A percentile compares a stretch with the other conserved stretches of the same genome.
These are phyloP conservation scores for Lepidocyrtinus sp. DNA, from an alignment of 2,888 invertebrate species.

Conservation along the genomic window DNA sequence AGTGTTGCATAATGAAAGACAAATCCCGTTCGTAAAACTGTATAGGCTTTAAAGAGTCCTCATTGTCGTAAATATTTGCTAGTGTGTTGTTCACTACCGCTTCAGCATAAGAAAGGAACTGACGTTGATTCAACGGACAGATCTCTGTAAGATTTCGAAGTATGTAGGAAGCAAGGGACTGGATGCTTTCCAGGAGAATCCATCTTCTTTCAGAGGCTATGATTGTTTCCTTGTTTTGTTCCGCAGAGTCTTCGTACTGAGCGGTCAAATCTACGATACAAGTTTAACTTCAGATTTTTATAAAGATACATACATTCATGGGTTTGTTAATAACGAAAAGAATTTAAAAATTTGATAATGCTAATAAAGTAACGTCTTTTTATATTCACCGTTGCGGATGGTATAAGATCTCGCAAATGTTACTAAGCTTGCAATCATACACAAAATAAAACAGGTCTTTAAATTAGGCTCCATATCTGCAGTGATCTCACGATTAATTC, in stretches of 20 bases:
- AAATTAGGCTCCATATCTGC: too few relatives aligned
- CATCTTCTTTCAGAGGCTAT: not conserved
- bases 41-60: not conserved
- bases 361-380: too few relatives aligned
- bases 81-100: conserved; percentile 7
- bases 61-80: conserved; percentile 31
- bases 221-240: not conserved
- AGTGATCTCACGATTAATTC: too few relatives aligned
- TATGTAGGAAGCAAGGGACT: conserved; percentile 2
- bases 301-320: too few relatives aligned
- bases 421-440: too few relatives aligned
- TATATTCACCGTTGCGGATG: too few relatives aligned
- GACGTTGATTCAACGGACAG: conserved; percentile 26
- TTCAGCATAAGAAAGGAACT: not conserved
- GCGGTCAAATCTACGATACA: conserved; percentile 30
- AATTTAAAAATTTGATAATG: too few relatives aligned
- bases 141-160: conserved; percentile 23
- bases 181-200: conserved; percentile 12
- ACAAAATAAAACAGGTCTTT: too few relatives aligned
- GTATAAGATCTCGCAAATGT: too few relatives aligned
- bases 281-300: too few relatives aligned
- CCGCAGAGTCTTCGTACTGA: conserved; percentile 30
- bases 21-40: conserved; percentile 20
- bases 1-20: not conserved
- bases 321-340: too few relatives aligned